A percentile compares a stretch with the other conserved stretches of the same genome.
Conservation (phyloP, 2,113 vertebrate genomes). For the Heterotis niloticus region DNA sequence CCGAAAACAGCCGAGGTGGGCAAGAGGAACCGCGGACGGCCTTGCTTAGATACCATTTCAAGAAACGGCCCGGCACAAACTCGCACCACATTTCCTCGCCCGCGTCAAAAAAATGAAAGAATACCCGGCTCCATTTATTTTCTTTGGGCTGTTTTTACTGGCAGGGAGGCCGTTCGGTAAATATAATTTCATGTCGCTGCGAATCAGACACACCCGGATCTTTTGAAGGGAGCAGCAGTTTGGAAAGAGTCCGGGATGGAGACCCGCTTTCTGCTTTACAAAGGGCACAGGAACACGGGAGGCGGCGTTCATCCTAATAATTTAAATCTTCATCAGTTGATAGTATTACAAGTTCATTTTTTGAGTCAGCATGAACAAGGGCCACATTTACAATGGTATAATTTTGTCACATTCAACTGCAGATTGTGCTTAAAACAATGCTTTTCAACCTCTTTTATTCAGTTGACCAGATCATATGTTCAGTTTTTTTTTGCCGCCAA, state of each 20-base stretch:
- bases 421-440: no score
- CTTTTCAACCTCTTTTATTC: no score
- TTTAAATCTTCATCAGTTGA: no score
- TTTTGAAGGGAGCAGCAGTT: constrained; percentile 51
- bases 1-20: constrained; percentile 59
- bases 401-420: no score
- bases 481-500: no score
- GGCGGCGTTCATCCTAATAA: no score
- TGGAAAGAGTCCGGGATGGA: constrained; percentile 67
- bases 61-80: constrained; percentile 65
- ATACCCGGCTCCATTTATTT: constrained; percentile 72
- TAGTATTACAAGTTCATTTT: no score
- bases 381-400: no score
- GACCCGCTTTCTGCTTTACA: no score
- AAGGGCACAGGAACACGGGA: no score
- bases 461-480: no score
- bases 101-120: constrained; percentile 73
- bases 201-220: constrained; percentile 71
- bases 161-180: constrained; percentile 63
- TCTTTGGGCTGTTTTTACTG: constrained; percentile 72
- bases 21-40: constrained; percentile 62
- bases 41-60: constrained; percentile 73
- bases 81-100: constrained; percentile 67
- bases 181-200: constrained; percentile 67
- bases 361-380: no score